Conservation (phyloP, 1,140 invertebrate species). For the Physella acuta region DNA sequence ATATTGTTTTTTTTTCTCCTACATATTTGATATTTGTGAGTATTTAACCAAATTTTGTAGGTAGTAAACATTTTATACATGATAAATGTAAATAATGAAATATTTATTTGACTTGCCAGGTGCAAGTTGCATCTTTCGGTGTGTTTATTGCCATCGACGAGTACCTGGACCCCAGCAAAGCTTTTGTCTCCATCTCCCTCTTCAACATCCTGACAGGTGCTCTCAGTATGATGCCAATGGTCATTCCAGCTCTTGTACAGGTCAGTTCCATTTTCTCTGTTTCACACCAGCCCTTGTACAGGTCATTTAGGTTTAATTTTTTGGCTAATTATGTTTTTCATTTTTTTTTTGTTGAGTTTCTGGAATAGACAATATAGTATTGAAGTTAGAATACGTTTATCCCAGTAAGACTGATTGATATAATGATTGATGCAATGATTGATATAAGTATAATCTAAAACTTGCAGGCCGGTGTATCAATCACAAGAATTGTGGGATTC, state of each 20-base stretch:
- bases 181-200: slow-evolving; percentile 91
- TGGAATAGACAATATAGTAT: too few relatives aligned
- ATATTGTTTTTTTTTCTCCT: too few relatives aligned
- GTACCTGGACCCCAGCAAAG: slow-evolving; percentile 76
- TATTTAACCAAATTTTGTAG: neutral
- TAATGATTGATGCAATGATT: too few relatives aligned
- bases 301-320: neutral
- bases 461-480: slow-evolving; percentile 11
- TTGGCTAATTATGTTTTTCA: neutral
- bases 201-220: slow-evolving; percentile 96
- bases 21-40: too few relatives aligned
- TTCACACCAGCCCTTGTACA: neutral
- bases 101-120: slow-evolving; percentile 11
- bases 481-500: slow-evolving; percentile 6
- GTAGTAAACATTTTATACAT: neutral
- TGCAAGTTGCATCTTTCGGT: slow-evolving; percentile 23
- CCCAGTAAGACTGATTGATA: neutral
- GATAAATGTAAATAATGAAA: neutral
- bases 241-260: slow-evolving; percentile 28
- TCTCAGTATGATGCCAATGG: slow-evolving; percentile 60
- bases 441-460: too few relatives aligned
- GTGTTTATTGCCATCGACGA: slow-evolving; percentile 12
- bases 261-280: slow-evolving; percentile 25
- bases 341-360: neutral
- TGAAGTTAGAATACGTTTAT: too few relatives aligned